Conservation (phyloP, 1,140 invertebrate species). For the Zaprionus vittiger region DNA sequence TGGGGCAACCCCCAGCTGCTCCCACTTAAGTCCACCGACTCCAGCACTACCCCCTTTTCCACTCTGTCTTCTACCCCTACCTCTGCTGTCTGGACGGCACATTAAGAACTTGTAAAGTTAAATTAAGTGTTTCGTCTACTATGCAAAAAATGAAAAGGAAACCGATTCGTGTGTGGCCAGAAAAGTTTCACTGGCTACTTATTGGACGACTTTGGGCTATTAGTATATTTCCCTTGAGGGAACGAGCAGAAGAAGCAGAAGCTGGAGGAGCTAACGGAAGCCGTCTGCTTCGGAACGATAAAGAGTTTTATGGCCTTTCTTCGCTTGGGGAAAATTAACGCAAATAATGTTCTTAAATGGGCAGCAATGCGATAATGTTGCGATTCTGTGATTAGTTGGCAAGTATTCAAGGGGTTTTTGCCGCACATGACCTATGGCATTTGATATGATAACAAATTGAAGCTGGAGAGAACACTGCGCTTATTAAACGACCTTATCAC, state of each 20-base stretch:
- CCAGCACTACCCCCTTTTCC: background rate
- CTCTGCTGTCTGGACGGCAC: conserved; percentile 69
- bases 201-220: conserved; percentile 5
- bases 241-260: background rate
- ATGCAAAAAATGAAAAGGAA: conserved; percentile 68
- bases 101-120: conserved; percentile 82
- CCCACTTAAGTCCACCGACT: conserved; percentile 11
- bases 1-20: background rate
- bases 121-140: conserved; percentile 80
- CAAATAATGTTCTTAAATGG: conserved; percentile 1
- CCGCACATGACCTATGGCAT: background rate
- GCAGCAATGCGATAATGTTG: conserved; percentile 3
- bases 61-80: conserved; percentile 4
- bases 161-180: conserved; percentile 56
- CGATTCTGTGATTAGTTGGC: background rate
- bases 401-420: background rate
- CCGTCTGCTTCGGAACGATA: background rate
- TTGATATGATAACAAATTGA: background rate
- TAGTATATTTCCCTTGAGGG: conserved; percentile 6
- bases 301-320: conserved; percentile 5
- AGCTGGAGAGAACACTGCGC: no score
- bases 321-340: conserved; percentile 6
- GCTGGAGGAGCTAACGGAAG: background rate
- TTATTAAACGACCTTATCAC: background rate
- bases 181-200: conserved; percentile 51